Conservation (phyloP, 2,888 invertebrate genomes). For the Cremastobaeus sp. region DNA sequence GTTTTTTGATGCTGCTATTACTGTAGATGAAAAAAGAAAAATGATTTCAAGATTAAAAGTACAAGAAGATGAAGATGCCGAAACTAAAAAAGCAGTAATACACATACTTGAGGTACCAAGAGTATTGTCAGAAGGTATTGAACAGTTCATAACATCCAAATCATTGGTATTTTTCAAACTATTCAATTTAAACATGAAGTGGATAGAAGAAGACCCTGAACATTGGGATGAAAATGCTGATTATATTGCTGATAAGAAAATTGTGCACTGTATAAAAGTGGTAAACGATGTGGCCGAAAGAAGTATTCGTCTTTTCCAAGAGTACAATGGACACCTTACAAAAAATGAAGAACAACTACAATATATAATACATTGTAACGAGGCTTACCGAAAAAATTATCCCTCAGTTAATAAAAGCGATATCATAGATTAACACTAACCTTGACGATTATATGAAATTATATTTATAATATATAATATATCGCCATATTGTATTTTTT, state of each 20-base stretch:
- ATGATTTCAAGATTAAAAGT: conserved; percentile 6
- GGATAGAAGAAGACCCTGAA: conserved; percentile 15
- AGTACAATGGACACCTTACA: conserved; percentile 20
- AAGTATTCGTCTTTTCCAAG: conserved; percentile 14
- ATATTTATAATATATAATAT: no score
- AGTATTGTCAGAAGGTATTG: conserved; percentile 1
- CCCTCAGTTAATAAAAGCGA: conserved; percentile 14
- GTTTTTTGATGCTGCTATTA: conserved; percentile 20
- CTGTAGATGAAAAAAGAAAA: conserved; percentile 9
- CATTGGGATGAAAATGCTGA: conserved; percentile 18
- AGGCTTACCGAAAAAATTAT: no score
- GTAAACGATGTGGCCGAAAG: conserved; percentile 35
- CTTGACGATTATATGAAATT: no score
- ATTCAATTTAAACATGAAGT: conserved; percentile 16
- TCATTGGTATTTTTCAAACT: conserved; percentile 8
- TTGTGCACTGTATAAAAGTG: conserved; percentile 20
- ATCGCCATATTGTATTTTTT: no score
- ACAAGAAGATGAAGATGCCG: conserved; percentile 5
- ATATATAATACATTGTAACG: conserved; percentile 24
- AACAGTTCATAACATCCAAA: conserved; percentile 12
- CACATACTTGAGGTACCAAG: no score
- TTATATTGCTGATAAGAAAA: conserved; percentile 13
- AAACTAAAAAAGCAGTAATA: conserved; percentile 12
- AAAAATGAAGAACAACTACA: conserved; percentile 19
- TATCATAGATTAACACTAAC: conserved; percentile 10